Base-by-base conservation (phyloP, 2,797 vertebrate genomes). In the Peromyscus melanophrys region DNA sequence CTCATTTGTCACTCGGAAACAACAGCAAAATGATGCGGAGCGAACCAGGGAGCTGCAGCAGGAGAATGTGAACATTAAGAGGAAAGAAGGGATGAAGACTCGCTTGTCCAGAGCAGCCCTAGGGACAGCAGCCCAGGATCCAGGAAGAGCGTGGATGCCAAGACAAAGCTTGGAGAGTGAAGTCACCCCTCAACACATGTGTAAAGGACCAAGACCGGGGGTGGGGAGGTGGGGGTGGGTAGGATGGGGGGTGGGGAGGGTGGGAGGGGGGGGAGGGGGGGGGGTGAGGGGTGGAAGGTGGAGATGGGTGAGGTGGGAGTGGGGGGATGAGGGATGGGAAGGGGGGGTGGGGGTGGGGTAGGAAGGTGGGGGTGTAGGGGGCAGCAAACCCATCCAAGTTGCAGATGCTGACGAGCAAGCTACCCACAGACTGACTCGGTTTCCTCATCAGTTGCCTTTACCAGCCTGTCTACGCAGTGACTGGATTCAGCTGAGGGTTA, bases 1-100 rank as follows among this genome's bases (percentile, higher is more conserved):
- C 59, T 84, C 83, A 83, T 82, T 90, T 95, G 67, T 95, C 91
- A 81, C 80, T 87, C 25, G 43, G 84, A 92, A 78, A 95, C 86
- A 96, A 67, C n/a, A 75, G 40, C 2, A 13, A 92, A 91, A 73
- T 84, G 75, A 69, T 17, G 76, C 21, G 4, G 31, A 81, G 61
- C 27, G 80, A 98, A 93, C 9, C 4, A 10, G 63, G 37, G 29
- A 84, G 69, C 67, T 52, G 61, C 31, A 55, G 59, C 23, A 34
- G 80, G 49, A 40, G 69, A 71, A 90, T 49, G 96, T 94, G 85
- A 67, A 82, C 86, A 92, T 37, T 8, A 95, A 78, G 43, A 94
- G 29, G 37, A 69, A 92, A 67, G 81, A 87, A 10, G 31, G 43
- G 34, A 37, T 17, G 57, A 37, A 89, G 37, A 67, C 40, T 49